Base-by-base conservation (phyloP, 2,113 vertebrate genomes). In the Camelus bactrianus region DNA sequence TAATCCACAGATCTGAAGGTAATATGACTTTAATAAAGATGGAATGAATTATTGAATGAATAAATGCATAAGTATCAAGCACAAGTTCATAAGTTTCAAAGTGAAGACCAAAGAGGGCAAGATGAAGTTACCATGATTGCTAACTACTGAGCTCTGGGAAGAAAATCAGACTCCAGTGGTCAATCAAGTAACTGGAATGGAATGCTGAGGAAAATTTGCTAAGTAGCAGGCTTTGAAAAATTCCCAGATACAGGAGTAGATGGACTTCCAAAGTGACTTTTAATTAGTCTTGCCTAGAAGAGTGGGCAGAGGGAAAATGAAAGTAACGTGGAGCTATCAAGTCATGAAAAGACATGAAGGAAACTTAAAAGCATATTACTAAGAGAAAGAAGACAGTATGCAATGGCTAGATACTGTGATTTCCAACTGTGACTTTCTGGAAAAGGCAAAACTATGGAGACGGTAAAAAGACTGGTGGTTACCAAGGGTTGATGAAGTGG, bases 41-140 rank as follows among this genome's bases (percentile, higher is more conserved):
- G 60, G 84, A 95, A 83, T 96, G 75, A 96, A 97, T 97, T 95
- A 96, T 97, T 97, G 96, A 97, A 88, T 93, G 92, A 94, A 89
- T 1, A 11, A 91, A 82, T 95, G 38, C 70, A 70, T 54, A 38
- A 88, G 22, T 48, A 35, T 90, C 70, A 80, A 91, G 46, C n/a
- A 81, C 19, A 77, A 62, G 91, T 92, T 95, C 60, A 0, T 92
- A 81, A 83, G 88, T 95, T 89, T 86, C 62, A 32, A 94, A 81
- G 69, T 95, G 72, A 48, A 92, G 52, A 56, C 38, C 52, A 89
- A 48, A 24, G 38, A 70, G n/a, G 52, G 65, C 52, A 93, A 81
- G 8, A 91, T 24, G 60, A 67, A 95, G 76, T 87, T 82, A 56
- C 64, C 50, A 38, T 90, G 56, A 60, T 30, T 75, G 38, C 30